Conservation (phyloP, 2,113 vertebrate genomes). For the Prietella phreatophila region DNA sequence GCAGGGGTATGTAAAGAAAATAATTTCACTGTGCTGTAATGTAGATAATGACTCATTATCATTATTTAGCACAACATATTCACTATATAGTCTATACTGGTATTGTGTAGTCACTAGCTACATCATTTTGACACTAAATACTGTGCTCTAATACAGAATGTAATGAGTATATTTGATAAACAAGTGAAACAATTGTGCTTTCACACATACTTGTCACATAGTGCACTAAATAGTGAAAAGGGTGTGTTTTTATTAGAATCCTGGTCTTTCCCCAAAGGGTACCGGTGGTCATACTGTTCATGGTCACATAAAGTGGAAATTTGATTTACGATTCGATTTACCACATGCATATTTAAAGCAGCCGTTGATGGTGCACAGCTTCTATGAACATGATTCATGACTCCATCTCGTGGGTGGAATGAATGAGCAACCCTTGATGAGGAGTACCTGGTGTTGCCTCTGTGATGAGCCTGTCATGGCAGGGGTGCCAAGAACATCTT, state of each 20-base stretch:
- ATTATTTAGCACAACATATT: background rate
- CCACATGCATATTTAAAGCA: constrained; percentile 43
- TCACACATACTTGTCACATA: background rate
- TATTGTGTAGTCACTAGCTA: background rate
- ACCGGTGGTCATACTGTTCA: constrained; percentile 13
- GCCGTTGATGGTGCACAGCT: constrained; percentile 31
- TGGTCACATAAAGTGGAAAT: constrained; percentile 33
- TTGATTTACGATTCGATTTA: constrained; percentile 42
- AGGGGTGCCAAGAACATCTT: constrained; percentile 81
- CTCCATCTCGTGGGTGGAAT: constrained; percentile 32
- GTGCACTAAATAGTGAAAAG: background rate
- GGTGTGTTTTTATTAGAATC: background rate
- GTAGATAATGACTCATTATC: too few relatives aligned
- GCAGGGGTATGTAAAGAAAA: too few relatives aligned
- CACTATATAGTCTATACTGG: background rate
- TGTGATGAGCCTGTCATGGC: constrained; percentile 84
- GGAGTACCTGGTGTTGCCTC: constrained; percentile 81
- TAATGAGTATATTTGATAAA: background rate
- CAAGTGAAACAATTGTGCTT: background rate
- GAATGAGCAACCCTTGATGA: constrained; percentile 77
- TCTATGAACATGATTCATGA: constrained; percentile 65
- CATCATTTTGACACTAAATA: background rate
- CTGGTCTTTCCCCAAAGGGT: constrained; percentile 1
- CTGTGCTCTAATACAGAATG: background rate
- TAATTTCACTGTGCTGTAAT: too few relatives aligned